Evolutionary conservation across 2,113 vertebrate genomes (phyloP).

Genomic region (Apus apus): DNA sequence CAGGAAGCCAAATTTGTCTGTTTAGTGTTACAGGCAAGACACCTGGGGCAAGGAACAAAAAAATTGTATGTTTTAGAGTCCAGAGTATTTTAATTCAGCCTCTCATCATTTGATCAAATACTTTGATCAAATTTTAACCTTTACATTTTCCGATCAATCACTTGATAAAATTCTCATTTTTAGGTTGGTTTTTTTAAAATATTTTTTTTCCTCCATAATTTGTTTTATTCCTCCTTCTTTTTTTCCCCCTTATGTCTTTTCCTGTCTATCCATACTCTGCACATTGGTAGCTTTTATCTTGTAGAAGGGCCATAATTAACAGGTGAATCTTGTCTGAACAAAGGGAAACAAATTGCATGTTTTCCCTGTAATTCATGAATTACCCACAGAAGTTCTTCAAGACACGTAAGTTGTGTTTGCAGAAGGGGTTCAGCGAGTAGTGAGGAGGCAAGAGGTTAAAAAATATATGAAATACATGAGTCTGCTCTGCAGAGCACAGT

Average conservation of each 20-base stretch:
- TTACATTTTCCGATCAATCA: background rate
- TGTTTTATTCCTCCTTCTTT: background rate
- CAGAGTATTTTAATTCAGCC: background rate
- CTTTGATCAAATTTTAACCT: background rate
- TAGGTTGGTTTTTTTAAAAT: background rate
- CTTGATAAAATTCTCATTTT: background rate
- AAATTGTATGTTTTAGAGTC: background rate
- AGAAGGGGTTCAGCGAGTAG: background rate
- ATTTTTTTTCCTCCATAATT: background rate
- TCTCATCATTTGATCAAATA: background rate
- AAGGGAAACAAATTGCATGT: background rate
- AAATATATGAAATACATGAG: background rate
- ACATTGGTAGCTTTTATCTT: background rate
- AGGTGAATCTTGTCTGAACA: background rate
- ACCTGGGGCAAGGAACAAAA: background rate
- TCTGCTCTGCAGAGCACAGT: background rate
- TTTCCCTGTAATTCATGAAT: background rate
- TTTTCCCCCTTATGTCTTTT: background rate
- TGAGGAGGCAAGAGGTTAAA: background rate
- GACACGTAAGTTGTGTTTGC: background rate
- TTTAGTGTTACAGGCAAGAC: background rate
- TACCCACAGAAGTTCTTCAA: background rate
- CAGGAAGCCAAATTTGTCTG: background rate
- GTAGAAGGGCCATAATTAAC: background rate
- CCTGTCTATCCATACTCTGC: background rate